Base-by-base conservation (phyloP, 2,113 vertebrate genomes). In the Zonotrichia leucophrys region DNA sequence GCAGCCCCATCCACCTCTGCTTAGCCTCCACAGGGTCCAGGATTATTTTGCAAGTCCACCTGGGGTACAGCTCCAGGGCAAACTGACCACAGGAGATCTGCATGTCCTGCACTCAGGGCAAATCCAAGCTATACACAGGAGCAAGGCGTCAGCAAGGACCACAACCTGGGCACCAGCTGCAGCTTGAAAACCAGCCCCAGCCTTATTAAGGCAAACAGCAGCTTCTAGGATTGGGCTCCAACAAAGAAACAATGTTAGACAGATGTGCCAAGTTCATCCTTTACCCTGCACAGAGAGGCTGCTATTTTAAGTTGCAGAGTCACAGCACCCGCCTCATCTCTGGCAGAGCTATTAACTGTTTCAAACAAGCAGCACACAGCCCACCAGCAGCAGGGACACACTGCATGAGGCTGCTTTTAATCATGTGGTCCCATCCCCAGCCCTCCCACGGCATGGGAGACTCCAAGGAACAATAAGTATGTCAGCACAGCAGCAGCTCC, bases 191-290 rank as follows among this genome's bases (percentile, higher is more conserved):
- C 15, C 47, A 95, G 64, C 56, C 41, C 42, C 58, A 81, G 62
- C 90, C 88, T 95, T 97, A 94, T 95, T 94, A 95, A 96, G 95
- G 73, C 95, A 94, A 95, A 92, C 77, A 82, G 39, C 95, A 94
- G 93, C 77, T 92, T 93, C 88, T 75, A 75, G 41, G 69, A 88
- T 73, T 92, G 39, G 76, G 92, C 62, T 72, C 62, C 83, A 89
- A 60, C 0, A 0, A 94, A 92, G 73, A 72, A 94, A 94, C 94
- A 97, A 94, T 93, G 73, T 93, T 76, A 46, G 63, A 92, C 41
- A 78, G 58, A 93, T 79, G 86, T 92, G 95, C 94, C 95, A 97
- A 96, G 92, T 95, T 94, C 64, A 83, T 95, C 88, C 66, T 89
- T 72, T 93, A 92, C 73, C 80, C 95, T 82, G 93, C 37, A 80